These are phyloP conservation scores for Coregonus sp. DNA, from an alignment of 2,797 vertebrate species.

Conservation along the genomic window DNA sequence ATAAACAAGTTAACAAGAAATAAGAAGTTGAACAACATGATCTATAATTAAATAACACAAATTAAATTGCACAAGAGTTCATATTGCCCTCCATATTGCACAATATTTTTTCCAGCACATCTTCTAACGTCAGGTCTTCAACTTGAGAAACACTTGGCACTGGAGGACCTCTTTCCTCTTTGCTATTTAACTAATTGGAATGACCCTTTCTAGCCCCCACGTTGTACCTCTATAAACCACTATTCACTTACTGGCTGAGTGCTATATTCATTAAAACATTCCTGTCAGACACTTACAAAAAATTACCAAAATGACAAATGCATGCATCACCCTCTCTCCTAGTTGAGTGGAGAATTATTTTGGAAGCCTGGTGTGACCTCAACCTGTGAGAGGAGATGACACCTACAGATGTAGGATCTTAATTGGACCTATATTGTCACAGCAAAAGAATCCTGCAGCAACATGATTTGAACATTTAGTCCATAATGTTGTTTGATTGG, in stretches of 20 bases:
- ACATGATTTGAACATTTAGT: no score
- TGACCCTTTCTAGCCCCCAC: background rate
- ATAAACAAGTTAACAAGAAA: background rate
- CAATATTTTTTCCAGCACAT: background rate
- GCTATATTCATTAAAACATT: background rate
- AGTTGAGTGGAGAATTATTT: background rate
- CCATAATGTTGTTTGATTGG: no score
- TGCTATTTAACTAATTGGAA: slow-evolving; percentile 2
- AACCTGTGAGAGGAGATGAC: background rate
- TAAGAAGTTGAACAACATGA: background rate
- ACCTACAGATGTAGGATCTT: background rate
- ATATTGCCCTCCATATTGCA: background rate
- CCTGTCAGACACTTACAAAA: background rate
- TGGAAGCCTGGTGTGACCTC: background rate
- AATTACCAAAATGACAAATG: background rate
- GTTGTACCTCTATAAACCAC: background rate
- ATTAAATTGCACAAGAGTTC: background rate
- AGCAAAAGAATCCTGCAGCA: no score
- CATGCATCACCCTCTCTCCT: background rate
- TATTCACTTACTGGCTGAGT: background rate
- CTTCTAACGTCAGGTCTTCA: background rate
- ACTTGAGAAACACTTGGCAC: background rate
- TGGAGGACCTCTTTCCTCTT: background rate
- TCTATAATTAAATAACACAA: background rate
- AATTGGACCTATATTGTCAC: no score